Evolutionary conservation across 2,797 vertebrate genomes (phyloP).

Genomic region (Platalea minor): DNA sequence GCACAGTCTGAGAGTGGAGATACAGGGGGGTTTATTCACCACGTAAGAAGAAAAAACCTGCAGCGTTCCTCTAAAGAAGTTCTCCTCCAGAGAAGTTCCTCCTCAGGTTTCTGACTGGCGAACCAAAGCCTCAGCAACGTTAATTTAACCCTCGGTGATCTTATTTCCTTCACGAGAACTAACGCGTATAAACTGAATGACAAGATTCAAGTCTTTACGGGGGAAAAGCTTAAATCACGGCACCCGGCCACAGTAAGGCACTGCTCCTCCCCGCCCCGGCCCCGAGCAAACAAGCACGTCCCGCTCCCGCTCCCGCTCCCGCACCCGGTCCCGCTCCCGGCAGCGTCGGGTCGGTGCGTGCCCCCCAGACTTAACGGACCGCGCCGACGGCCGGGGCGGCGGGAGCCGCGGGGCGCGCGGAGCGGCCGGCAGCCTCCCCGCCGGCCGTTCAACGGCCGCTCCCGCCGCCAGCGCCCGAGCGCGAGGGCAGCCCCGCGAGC

Average conservation of each 20-base stretch:
- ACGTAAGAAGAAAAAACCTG: no score
- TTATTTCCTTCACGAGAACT: fast-evolving
- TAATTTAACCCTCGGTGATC: neutral
- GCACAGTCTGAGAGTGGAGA: neutral
- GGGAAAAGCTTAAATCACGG: fast-evolving
- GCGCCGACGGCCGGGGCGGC: neutral
- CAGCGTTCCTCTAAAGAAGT: neutral
- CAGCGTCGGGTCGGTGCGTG: no score
- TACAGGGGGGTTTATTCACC: fast-evolving
- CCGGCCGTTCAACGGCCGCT: neutral
- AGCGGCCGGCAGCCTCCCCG: neutral
- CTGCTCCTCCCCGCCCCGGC: neutral
- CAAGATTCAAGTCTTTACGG: fast-evolving
- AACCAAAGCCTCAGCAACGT: neutral
- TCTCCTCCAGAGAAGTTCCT: no score
- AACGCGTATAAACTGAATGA: fast-evolving
- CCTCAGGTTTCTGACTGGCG: neutral
- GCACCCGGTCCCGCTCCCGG: no score
- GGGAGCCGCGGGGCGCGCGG: neutral
- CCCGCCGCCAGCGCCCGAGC: neutral
- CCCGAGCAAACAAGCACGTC: neutral
- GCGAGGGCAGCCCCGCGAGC: neutral
- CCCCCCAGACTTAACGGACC: no score
- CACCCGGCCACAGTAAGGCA: neutral
- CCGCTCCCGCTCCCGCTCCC: no score